These are phyloP conservation scores for Sycophila sp. DNA, from an alignment of 1,140 invertebrate species.

Conservation along the genomic window DNA sequence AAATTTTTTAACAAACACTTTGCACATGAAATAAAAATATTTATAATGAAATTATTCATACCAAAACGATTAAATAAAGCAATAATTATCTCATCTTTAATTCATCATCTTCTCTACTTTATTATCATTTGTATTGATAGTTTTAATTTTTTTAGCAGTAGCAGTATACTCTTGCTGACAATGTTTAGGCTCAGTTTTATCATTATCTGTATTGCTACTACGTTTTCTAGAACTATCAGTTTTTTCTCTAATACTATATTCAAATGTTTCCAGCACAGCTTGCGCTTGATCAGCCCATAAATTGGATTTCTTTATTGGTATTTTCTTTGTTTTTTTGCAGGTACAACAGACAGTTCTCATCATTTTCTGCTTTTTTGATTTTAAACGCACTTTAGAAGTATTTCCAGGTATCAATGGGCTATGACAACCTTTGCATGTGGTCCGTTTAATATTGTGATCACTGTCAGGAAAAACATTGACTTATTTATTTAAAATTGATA, in stretches of 20 bases:
- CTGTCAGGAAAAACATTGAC: constrained; percentile 44
- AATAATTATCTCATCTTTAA: too few species aligned
- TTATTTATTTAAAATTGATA: not conserved
- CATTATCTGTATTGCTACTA: too few species aligned
- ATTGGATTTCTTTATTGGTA: constrained; percentile 53
- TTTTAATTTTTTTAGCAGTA: too few species aligned
- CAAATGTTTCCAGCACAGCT: constrained; percentile 50
- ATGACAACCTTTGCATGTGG: constrained; percentile 60
- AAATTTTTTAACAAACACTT: too few species aligned
- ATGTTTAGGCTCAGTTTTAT: too few species aligned
- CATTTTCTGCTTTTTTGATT: constrained; percentile 55
- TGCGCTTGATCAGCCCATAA: constrained; percentile 56
- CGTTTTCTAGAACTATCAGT: not conserved
- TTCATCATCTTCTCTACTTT: too few species aligned
- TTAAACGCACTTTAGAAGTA: constrained; percentile 57
- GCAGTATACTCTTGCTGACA: too few species aligned
- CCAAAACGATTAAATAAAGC: too few species aligned
- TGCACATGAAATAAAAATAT: too few species aligned
- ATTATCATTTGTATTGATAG: too few species aligned
- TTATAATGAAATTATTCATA: too few species aligned
- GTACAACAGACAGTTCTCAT: constrained; percentile 56
- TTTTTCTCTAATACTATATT: constrained; percentile 50
- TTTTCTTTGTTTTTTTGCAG: constrained; percentile 51
- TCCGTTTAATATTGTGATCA: constrained; percentile 58
- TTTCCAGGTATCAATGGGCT: constrained; percentile 60